Conservation (phyloP, 2,888 invertebrate genomes). For the Hirtodrosophila alboralis region DNA sequence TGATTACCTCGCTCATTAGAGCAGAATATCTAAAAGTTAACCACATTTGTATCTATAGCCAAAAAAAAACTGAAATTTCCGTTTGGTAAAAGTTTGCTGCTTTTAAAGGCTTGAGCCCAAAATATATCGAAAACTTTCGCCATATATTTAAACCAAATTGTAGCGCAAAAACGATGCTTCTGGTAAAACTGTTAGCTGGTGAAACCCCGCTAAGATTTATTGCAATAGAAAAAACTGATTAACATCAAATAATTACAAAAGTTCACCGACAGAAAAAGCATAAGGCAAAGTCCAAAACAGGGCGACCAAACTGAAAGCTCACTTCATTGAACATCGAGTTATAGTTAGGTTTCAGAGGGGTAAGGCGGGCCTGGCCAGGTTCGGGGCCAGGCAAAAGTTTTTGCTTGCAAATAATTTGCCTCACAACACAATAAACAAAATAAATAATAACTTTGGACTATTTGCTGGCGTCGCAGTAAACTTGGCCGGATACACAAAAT, state of each 20-base stretch:
- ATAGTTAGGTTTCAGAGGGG: not conserved
- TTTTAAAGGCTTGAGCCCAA: conserved; percentile 11
- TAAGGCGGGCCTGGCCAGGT: conserved; percentile 11
- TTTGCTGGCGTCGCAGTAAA: conserved; percentile 72
- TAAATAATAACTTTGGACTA: conserved; percentile 71
- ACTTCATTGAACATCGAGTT: conserved; percentile 63
- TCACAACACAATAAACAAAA: conserved; percentile 80
- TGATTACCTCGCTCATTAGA: conserved; percentile 26
- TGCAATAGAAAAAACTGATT: conserved; percentile 69
- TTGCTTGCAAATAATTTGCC: conserved; percentile 78
- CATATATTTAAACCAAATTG: conserved; percentile 34
- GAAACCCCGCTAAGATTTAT: conserved; percentile 57
- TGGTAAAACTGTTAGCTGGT: conserved; percentile 17
- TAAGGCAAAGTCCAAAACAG: conserved; percentile 48
- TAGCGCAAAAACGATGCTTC: conserved; percentile 1
- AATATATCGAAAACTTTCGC: conserved; percentile 37
- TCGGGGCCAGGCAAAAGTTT: conserved; percentile 60
- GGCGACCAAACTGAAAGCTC: conserved; percentile 36
- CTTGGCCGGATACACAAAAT: conserved; percentile 53
- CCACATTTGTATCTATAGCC: conserved; percentile 7
- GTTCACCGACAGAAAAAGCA: conserved; percentile 66
- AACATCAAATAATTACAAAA: conserved; percentile 81
- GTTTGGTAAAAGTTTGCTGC: conserved; percentile 12
- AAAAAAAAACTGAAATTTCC: conserved; percentile 2
- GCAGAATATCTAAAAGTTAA: conserved; percentile 7